Evolutionary conservation across 2,888 invertebrate species (phyloP).

Genomic region (Tenodera sinensis): DNA sequence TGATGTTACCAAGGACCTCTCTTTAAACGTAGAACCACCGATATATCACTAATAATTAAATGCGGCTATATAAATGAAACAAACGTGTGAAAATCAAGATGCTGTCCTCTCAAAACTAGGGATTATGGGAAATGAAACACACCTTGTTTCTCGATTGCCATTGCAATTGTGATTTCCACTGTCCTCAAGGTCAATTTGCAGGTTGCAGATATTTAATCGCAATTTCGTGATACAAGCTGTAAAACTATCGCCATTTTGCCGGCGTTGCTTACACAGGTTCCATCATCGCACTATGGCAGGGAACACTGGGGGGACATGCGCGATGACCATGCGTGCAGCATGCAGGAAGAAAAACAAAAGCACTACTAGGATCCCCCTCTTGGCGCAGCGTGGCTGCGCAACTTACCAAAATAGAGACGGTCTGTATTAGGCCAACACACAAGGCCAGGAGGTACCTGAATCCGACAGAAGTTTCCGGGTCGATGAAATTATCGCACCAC

Average conservation of each 20-base stretch:
- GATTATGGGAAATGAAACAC: no score
- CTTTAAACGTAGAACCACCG: no score
- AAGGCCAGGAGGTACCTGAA: background rate
- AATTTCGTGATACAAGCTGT: background rate
- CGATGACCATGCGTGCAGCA: background rate
- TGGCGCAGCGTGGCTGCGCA: constrained; percentile 30
- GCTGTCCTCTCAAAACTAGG: no score
- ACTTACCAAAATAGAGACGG: constrained; percentile 30
- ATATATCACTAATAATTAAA: no score
- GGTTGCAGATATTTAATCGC: background rate
- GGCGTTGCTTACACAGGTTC: background rate
- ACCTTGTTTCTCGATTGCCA: no score
- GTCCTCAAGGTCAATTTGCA: no score
- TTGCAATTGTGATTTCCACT: no score
- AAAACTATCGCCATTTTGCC: background rate
- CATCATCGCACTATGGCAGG: background rate
- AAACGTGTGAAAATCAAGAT: no score
- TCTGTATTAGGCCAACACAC: constrained; percentile 19
- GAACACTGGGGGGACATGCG: background rate
- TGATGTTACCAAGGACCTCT: no score
- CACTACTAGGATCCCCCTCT: constrained; percentile 10
- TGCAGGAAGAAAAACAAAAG: background rate
- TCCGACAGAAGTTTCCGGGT: no score
- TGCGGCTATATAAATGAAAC: no score
- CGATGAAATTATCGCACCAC: no score